phyloP scores from a whole-genome alignment of 2,888 invertebrate genomes.

The Callosobruchus maculatus region DNA sequence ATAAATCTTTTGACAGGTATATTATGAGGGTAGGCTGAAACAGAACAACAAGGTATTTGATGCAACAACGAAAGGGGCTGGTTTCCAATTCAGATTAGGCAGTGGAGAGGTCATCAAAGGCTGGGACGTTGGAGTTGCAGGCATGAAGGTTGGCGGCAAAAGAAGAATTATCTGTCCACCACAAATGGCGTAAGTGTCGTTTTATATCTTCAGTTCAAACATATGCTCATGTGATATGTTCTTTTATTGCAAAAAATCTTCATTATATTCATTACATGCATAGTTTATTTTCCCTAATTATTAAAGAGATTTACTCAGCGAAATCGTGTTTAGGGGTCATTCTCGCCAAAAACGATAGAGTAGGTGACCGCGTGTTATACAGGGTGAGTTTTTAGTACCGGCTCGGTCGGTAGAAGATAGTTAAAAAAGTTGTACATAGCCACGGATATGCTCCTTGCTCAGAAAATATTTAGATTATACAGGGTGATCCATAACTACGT shows the following conservation, averaged over 20 bases:
- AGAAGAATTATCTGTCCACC: slow-evolving; percentile 81
- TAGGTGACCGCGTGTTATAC: too few species aligned
- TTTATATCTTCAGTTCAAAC: background rate
- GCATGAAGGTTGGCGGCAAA: slow-evolving; percentile 94
- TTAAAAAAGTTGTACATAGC: too few species aligned
- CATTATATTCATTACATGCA: background rate
- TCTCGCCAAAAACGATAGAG: too few species aligned
- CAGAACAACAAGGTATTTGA: slow-evolving; percentile 86
- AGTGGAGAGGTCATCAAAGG: slow-evolving; percentile 84
- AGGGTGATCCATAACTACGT: too few species aligned
- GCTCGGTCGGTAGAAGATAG: too few species aligned
- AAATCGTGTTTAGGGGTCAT: too few species aligned
- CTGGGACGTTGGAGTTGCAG: slow-evolving; percentile 84
- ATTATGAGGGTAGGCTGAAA: slow-evolving; percentile 81
- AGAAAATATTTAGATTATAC: too few species aligned
- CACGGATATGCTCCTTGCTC: too few species aligned
- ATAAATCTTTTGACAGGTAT: slow-evolving; percentile 56
- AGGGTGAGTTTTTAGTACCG: too few species aligned
- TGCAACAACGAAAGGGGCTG: slow-evolving; percentile 67
- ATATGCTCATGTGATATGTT: background rate
- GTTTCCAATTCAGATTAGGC: slow-evolving; percentile 83
- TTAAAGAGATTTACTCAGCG: too few species aligned
- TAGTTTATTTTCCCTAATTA: too few species aligned
- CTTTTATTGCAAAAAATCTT: background rate
- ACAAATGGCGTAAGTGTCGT: slow-evolving; percentile 71